phyloP scores from a whole-genome alignment of 2,797 vertebrate species.

The Helarctos malayanus region DNA sequence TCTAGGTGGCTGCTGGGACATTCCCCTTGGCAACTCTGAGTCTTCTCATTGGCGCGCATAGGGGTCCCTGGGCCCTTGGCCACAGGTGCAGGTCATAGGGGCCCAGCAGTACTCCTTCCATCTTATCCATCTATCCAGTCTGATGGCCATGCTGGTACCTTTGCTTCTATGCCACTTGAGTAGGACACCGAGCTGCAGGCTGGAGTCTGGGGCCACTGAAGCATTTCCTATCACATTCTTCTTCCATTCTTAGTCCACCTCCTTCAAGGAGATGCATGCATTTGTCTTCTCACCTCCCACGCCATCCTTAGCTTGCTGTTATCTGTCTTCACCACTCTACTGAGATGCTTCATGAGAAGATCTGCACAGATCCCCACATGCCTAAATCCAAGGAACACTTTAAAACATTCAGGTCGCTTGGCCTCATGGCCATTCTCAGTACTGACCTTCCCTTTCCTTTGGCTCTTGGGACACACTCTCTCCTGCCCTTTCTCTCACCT shows the following conservation, averaged over 20 bases:
- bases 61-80: background rate
- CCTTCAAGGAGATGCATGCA: background rate
- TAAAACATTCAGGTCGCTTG: background rate
- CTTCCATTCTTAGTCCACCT: background rate
- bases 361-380: background rate
- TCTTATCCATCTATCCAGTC: background rate
- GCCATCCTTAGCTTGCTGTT: background rate
- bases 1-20: background rate
- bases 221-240: background rate
- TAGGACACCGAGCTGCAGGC: background rate
- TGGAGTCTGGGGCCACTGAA: background rate
- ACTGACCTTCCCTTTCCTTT: background rate
- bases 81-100: background rate
- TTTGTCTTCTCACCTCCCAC: conserved; percentile 59
- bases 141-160: background rate
- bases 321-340: background rate
- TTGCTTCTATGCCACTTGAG: background rate
- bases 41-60: background rate
- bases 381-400: background rate
- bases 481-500: background rate
- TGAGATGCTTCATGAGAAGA: conserved; percentile 16
- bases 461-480: background rate
- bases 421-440: background rate
- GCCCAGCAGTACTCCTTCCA: too few relatives aligned
- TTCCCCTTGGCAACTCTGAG: background rate